Conservation (phyloP, 2,797 vertebrate genomes). For the Ambastaia sidthimunki region DNA sequence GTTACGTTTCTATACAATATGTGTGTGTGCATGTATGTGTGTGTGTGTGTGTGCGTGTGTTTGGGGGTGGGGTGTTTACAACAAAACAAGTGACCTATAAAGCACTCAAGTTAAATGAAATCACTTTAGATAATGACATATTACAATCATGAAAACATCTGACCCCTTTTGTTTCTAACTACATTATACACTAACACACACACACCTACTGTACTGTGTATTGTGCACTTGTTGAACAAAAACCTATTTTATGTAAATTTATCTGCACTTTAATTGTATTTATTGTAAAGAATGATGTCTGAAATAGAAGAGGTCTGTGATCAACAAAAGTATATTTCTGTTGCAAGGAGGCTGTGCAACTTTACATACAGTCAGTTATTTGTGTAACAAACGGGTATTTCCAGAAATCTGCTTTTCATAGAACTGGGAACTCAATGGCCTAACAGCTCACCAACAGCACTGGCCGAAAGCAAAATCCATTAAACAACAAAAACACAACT, state of each 20-base stretch:
- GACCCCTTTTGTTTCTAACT: background rate
- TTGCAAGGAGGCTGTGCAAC: background rate
- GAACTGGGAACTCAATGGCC: background rate
- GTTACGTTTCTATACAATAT: background rate
- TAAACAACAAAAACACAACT: background rate
- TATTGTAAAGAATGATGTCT: background rate
- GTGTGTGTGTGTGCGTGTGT: too few relatives aligned
- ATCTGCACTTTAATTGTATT: background rate
- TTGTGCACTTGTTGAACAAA: too few relatives aligned
- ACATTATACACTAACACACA: conserved; percentile 8
- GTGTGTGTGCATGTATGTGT: background rate
- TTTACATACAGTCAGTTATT: background rate
- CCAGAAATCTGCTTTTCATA: background rate
- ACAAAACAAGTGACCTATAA: background rate
- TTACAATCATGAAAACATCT: conserved; percentile 54
- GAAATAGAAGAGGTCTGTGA: too few relatives aligned
- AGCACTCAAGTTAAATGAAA: conserved; percentile 5
- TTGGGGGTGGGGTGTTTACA: background rate
- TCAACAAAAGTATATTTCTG: background rate
- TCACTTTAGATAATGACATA: conserved; percentile 68
- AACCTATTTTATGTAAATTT: too few relatives aligned
- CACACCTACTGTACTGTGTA: background rate
- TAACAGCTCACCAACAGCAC: background rate
- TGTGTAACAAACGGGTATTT: background rate
- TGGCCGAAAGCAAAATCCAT: background rate